Base-by-base conservation (phyloP, 1,140 invertebrate genomes). In the Trichoplusia ni region DNA sequence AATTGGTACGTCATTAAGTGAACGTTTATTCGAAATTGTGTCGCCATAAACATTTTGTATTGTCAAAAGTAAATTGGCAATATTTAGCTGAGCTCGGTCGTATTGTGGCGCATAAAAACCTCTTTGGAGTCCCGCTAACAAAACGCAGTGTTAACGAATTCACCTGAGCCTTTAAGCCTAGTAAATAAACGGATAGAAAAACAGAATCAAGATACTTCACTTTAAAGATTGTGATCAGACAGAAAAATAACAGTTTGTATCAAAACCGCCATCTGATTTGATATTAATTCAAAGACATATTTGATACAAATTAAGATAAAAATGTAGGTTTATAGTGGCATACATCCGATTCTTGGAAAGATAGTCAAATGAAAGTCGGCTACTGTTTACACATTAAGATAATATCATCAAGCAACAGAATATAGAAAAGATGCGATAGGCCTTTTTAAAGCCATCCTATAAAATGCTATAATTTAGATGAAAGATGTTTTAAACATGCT, bases 321-420 rank as follows among this genome's bases (percentile, higher is more conserved):
- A 31, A 58, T 31, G 38, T 58, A 60, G 56, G 56, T 60, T 60
- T 47, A 47, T 37, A 25, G 23, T 58, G 16, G 16, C 25, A 44
- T 21, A 19, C 35, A 31, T 44, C 13, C 37, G 54, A 65, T 65
- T 60, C 40, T 59, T 25, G 16, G 54, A 59, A 59, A 29, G 54
- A 51, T 47, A 37, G 14, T 37, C 29, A n/a, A 27, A 59, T 29
- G 40, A 64, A 64, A 58, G 51, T 64, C 19, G 44, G 44, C 64
- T 65, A 65, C 64, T 59, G 54, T 65, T 59, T 51, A 13, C 14
- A 31, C 31, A 46, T 53, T 51, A 65, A 51, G 31, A 60, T 65
- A 19, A 33, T 25, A 42, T 51, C 44, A 47, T 49, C n/a, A n/a
- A 49, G 9, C 62, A 35, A 27, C 51, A 2, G 51, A 25, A 44